Evolutionary conservation across 2,888 invertebrate species (phyloP).

Genomic region (Lamellibrachia satsuma): DNA sequence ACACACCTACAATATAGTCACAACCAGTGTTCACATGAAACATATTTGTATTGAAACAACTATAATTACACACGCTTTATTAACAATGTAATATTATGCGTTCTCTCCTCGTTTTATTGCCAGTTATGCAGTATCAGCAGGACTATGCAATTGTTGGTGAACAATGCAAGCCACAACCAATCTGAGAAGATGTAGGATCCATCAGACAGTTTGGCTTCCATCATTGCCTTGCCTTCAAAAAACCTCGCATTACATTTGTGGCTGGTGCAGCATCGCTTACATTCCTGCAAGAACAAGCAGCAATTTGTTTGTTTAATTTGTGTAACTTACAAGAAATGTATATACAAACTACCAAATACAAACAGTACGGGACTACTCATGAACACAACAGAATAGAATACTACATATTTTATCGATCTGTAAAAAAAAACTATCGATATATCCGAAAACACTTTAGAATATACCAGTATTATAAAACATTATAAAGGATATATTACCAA

Average conservation of each 20-base stretch:
- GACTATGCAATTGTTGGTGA: background rate
- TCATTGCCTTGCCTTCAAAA: background rate
- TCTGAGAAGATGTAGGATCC: background rate
- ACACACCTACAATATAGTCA: too few relatives aligned
- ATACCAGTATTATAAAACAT: too few relatives aligned
- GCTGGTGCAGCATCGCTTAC: background rate
- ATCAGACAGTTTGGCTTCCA: background rate
- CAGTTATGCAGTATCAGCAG: background rate
- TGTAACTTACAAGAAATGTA: background rate
- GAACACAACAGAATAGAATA: background rate
- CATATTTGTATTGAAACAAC: too few relatives aligned
- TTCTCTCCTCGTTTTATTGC: background rate
- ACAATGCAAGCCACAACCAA: background rate
- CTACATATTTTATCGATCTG: too few relatives aligned
- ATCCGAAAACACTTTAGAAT: too few relatives aligned
- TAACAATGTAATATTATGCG: background rate
- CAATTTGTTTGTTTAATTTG: background rate
- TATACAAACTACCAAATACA: background rate
- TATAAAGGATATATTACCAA: too few relatives aligned
- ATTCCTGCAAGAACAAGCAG: slow-evolving; percentile 1
- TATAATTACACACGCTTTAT: too few relatives aligned
- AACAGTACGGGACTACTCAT: background rate
- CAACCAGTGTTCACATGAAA: too few relatives aligned
- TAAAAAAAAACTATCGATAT: too few relatives aligned
- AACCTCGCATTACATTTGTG: background rate